Evolutionary conservation across 2,113 vertebrate species (phyloP).

Genomic region (Sapajus apella): DNA sequence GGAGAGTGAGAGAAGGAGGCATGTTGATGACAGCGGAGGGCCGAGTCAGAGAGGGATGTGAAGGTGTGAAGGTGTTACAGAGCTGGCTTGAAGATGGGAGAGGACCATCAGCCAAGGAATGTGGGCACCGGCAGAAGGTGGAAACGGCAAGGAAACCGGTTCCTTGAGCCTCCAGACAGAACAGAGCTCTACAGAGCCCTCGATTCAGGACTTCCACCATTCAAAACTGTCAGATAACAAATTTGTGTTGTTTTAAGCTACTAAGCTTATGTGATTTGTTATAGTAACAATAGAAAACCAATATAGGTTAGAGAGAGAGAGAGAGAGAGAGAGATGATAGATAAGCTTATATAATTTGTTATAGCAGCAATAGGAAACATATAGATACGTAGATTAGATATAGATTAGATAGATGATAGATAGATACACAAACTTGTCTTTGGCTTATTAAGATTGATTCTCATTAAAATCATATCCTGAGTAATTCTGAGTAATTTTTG

Average conservation of each 20-base stretch:
- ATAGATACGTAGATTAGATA: background rate
- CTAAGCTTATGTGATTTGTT: background rate
- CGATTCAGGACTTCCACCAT: background rate
- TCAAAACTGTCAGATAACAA: background rate
- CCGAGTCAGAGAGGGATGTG: background rate
- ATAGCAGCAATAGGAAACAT: background rate
- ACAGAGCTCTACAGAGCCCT: background rate
- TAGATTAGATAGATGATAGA: background rate
- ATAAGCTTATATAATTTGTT: background rate
- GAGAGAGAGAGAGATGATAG: too few species aligned
- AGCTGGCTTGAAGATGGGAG: background rate
- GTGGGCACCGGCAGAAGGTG: background rate
- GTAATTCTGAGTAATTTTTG: background rate
- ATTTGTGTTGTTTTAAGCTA: background rate
- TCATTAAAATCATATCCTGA: background rate
- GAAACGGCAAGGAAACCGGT: background rate
- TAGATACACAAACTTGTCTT: background rate
- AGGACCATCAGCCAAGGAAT: background rate
- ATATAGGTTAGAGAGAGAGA: too few species aligned
- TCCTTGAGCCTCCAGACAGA: background rate
- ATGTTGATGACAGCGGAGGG: background rate
- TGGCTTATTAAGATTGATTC: background rate
- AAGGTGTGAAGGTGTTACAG: background rate
- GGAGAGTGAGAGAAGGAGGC: background rate
- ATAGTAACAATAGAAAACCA: background rate